Base-by-base conservation (phyloP, 2,113 vertebrate genomes). In the Ahaetulla prasina region DNA sequence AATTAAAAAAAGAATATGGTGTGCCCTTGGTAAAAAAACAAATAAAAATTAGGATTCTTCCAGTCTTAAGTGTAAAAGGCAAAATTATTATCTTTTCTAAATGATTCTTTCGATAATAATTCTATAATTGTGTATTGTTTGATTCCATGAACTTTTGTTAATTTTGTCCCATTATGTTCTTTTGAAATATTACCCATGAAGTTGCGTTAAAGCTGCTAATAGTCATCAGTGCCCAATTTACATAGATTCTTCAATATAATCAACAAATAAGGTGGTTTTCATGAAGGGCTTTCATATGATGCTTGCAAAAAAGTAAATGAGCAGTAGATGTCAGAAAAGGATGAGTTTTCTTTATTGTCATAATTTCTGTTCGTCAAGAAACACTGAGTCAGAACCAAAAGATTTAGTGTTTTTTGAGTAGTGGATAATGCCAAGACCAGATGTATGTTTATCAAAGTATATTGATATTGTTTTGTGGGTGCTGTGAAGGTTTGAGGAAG, bases 181-280 rank as follows among this genome's bases (percentile, higher is more conserved):
- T 92, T 49, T 22, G 49, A 85, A n/a, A 27, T 30, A 86, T 52
- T 86, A 10, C 22, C 80, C 80, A 57, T 90, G 27, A 88, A 8
- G 14, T 52, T 89, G 45, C 5, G 39, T 90, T 50, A 22, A 90
- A 47, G 47, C 27, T 85, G 52, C 53, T 92, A 45, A 80, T 57
- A n/a, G 30, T 50, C 43, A 68, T 74, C 47, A 88, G 14, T 43
- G 45, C 50, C 52, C 49, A 87, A 43, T 63, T 87, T 57, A 57
- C 12, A 92, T 27, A 68, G 47, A 84, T 55, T 89, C 43, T 85
- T 89, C 43, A 25, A 7, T 49, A 22, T 55, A 8, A 89, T 43
- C 68, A 92, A 89, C 30, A 92, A 89, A 89, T 85, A 89, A 68
- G 11, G 23, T 85, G 87, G 52, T 52, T 55, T 88, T 80, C 35